These are phyloP conservation scores for Aphis gossypii DNA, from an alignment of 1,140 invertebrate genomes.

Conservation along the genomic window DNA sequence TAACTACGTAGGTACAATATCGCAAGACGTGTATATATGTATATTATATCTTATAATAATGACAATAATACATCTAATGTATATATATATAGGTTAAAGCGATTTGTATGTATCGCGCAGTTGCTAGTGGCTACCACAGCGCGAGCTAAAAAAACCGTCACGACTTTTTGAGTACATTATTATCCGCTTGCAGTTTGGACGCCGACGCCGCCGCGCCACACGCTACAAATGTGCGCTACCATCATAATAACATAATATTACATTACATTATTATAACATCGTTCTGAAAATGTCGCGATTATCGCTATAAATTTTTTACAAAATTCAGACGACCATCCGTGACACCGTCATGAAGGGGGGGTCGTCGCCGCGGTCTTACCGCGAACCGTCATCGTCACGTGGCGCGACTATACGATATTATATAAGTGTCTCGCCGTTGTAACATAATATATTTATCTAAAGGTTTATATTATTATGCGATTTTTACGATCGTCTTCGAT, in stretches of 20 bases:
- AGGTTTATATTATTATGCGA: not conserved
- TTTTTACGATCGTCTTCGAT: not conserved
- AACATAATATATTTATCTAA: too few relatives aligned
- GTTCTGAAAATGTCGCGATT: not conserved
- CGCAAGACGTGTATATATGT: not conserved
- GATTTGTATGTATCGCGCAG: conserved; percentile 4
- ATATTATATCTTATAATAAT: not conserved
- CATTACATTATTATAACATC: not conserved
- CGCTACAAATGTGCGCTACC: not conserved
- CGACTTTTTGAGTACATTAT: not conserved
- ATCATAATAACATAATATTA: not conserved
- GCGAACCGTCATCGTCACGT: not conserved
- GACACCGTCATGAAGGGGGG: not conserved
- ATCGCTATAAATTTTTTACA: not conserved
- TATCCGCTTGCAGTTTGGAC: not conserved
- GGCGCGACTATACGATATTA: not conserved
- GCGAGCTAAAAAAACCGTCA: not conserved
- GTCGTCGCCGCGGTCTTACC: not conserved
- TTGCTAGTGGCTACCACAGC: conserved; percentile 34
- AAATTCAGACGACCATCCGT: not conserved
- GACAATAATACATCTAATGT: not conserved
- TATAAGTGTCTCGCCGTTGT: not conserved
- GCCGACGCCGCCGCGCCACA: not conserved
- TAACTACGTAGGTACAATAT: not conserved
- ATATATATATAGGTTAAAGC: not conserved